These are phyloP conservation scores for Gopherus flavomarginatus DNA, from an alignment of 2,113 vertebrate species.

Conservation along the genomic window DNA sequence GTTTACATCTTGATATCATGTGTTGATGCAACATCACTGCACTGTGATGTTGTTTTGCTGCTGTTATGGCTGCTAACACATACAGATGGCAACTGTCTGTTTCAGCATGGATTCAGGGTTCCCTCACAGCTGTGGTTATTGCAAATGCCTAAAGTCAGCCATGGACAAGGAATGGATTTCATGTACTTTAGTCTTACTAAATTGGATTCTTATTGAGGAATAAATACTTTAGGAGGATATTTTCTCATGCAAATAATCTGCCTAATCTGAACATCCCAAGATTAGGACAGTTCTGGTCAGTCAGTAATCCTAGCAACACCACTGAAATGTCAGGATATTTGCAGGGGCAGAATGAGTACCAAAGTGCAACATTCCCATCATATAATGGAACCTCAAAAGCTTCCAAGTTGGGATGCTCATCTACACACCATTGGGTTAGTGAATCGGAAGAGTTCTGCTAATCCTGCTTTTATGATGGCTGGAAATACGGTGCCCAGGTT, in stretches of 20 bases:
- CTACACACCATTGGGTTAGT: background rate
- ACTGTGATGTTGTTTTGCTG: background rate
- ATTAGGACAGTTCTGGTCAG: too few species aligned
- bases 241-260: background rate
- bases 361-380: background rate
- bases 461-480: too few species aligned
- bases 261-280: background rate
- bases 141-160: background rate
- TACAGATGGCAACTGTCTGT: background rate
- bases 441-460: background rate
- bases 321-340: constrained; percentile 14
- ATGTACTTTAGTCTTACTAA: background rate
- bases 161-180: background rate
- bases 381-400: background rate
- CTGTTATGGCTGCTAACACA: background rate
- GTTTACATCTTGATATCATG: background rate
- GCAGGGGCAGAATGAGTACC: constrained; percentile 16
- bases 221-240: background rate
- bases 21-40: background rate
- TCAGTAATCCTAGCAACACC: too few species aligned
- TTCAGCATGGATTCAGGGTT: background rate
- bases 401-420: background rate
- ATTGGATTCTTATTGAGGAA: background rate
- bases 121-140: background rate
- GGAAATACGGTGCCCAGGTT: too few species aligned